These are phyloP conservation scores for Leptopilina clavipes DNA, from an alignment of 1,140 invertebrate species.

Conservation along the genomic window DNA sequence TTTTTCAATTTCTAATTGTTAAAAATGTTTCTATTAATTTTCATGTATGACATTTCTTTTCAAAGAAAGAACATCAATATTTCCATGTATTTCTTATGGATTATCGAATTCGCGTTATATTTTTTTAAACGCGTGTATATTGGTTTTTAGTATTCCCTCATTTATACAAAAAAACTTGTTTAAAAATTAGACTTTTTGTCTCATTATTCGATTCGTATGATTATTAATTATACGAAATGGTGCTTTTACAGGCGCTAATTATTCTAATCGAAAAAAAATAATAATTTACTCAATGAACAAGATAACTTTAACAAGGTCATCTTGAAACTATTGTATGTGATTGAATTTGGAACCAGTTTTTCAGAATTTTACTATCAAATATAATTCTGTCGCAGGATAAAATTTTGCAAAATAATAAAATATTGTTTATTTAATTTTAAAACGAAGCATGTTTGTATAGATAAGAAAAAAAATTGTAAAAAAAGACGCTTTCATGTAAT, in stretches of 20 bases:
- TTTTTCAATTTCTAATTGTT: background rate
- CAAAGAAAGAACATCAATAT: too few relatives aligned
- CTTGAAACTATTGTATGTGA: background rate
- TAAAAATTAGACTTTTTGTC: background rate
- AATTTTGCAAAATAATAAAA: constrained; percentile 14
- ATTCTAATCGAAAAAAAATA: background rate
- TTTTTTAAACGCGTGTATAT: background rate
- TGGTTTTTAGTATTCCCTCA: background rate
- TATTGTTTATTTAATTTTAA: background rate
- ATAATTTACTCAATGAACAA: background rate
- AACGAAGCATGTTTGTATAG: background rate
- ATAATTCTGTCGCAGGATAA: background rate
- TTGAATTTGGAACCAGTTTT: constrained; percentile 1
- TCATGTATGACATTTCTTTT: too few relatives aligned
- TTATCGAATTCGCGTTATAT: background rate
- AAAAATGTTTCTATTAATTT: background rate
- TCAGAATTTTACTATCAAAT: background rate
- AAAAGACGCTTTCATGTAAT: background rate
- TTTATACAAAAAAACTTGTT: background rate
- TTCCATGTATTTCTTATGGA: background rate
- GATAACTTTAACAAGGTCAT: background rate
- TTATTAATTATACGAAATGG: background rate
- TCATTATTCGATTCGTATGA: background rate
- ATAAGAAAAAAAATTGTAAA: too few relatives aligned
- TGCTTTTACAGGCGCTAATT: constrained; percentile 15